phyloP scores from a whole-genome alignment of 2,113 vertebrate genomes.

The Xenopus borealis region DNA sequence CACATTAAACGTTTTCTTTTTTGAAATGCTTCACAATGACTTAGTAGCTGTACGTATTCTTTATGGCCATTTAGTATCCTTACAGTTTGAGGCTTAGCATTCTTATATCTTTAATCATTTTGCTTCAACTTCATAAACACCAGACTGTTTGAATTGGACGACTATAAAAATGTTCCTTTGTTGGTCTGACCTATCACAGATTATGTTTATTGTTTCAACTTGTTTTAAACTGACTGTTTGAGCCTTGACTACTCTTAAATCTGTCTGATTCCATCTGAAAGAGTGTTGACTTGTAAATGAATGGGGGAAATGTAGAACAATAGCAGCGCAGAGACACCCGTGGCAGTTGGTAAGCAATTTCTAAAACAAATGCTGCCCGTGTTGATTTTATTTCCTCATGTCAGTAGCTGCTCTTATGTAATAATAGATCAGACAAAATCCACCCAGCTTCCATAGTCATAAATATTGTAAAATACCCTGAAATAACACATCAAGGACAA shows the following conservation, averaged over 20 bases:
- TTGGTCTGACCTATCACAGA: conserved; percentile 24
- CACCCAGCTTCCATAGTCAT: background rate
- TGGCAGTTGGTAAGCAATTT: background rate
- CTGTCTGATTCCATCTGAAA: conserved; percentile 43
- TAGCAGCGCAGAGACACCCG: conserved; percentile 12
- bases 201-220: conserved; percentile 30
- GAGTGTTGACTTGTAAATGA: conserved; percentile 41
- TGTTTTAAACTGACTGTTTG: conserved; percentile 24
- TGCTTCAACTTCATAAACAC: background rate
- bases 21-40: no score
- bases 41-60: no score
- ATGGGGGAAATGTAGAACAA: conserved; percentile 25
- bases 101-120: background rate
- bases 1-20: no score
- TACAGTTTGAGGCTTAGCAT: no score
- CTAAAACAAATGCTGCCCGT: conserved; percentile 6
- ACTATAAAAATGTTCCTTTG: conserved; percentile 24
- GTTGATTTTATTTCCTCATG: conserved; percentile 32
- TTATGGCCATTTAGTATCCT: no score
- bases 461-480: conserved; percentile 6
- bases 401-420: conserved; percentile 22
- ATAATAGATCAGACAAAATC: conserved; percentile 20
- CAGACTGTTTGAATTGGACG: conserved; percentile 39
- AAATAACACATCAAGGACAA: conserved; percentile 3
- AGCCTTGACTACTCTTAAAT: conserved; percentile 13